These are phyloP conservation scores for Hexactinellida sp. DNA, from an alignment of 37 sponge, comb jelly and placozoan species.

Conservation along the genomic window DNA sequence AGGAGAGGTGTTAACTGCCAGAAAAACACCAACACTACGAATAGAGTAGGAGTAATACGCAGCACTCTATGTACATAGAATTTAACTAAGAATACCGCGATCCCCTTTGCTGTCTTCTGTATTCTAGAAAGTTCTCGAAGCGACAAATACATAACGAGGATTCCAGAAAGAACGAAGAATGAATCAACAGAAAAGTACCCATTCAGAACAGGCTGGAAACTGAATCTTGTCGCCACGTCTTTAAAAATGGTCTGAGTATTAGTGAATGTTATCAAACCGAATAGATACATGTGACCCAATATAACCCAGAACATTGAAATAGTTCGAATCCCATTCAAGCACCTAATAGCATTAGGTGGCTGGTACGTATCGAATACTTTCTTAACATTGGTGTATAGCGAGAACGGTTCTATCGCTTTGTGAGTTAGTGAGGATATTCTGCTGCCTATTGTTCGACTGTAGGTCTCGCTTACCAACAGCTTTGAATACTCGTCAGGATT, in stretches of 20 bases:
- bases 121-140: conserved; percentile 36
- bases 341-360: conserved; percentile 39
- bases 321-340: conserved; percentile 62
- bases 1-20: conserved; percentile 19
- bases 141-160: conserved; percentile 43
- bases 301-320: conserved; percentile 76
- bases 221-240: conserved; percentile 16
- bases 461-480: neutral
- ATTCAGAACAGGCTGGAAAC: conserved; percentile 38
- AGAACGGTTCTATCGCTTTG: conserved; percentile 21
- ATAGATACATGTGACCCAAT: conserved; percentile 30
- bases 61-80: conserved; percentile 22
- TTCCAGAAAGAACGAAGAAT: conserved; percentile 62
- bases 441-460: neutral
- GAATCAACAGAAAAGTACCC: conserved; percentile 48
- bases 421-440: neutral
- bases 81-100: neutral
- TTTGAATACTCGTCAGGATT: neutral
- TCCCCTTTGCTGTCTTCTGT: neutral
- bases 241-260: neutral
- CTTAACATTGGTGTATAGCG: conserved; percentile 37
- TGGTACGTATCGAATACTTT: conserved; percentile 36
- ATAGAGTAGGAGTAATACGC: conserved; percentile 6
- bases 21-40: conserved; percentile 16
- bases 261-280: neutral